Conservation (phyloP, 2,888 invertebrate genomes). For the Cheilosia vulpina region DNA sequence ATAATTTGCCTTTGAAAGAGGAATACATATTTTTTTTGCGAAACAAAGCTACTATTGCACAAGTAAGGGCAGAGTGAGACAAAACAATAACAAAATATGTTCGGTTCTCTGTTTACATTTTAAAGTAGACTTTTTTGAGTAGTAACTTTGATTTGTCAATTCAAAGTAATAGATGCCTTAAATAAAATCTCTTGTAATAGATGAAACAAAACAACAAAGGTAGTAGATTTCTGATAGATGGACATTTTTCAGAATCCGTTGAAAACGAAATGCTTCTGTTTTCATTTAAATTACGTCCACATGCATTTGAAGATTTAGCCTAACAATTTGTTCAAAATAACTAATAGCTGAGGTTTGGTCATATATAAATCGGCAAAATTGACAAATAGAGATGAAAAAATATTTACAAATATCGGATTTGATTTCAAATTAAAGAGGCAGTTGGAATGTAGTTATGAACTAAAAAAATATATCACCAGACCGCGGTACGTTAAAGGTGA, state of each 20-base stretch:
- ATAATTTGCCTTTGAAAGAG: constrained; percentile 65
- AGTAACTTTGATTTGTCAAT: constrained; percentile 29
- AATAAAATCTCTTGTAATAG: constrained; percentile 1
- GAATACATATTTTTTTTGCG: constrained; percentile 66
- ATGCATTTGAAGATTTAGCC: no score
- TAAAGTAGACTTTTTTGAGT: constrained; percentile 41
- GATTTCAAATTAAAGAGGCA: no score
- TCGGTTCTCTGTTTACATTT: constrained; percentile 70
- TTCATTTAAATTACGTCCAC: no score
- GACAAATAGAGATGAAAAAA: no score
- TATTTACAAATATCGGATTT: no score
- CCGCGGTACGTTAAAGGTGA: no score
- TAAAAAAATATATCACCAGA: no score
- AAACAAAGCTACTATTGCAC: constrained; percentile 35
- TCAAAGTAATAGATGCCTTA: constrained; percentile 7
- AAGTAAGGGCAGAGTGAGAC: constrained; percentile 30
- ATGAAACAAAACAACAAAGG: background rate
- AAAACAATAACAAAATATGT: constrained; percentile 66
- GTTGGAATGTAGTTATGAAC: no score
- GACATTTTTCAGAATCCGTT: background rate
- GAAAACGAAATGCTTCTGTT: no score
- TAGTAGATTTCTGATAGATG: constrained; percentile 29
- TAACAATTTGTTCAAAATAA: no score
- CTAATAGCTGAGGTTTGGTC: no score
- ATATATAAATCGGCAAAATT: no score